Evolutionary conservation across 2,113 vertebrate genomes (phyloP), one percentile per base, ranked within the genome.

Genomic region (Neopipo cinnamomea): DNA sequence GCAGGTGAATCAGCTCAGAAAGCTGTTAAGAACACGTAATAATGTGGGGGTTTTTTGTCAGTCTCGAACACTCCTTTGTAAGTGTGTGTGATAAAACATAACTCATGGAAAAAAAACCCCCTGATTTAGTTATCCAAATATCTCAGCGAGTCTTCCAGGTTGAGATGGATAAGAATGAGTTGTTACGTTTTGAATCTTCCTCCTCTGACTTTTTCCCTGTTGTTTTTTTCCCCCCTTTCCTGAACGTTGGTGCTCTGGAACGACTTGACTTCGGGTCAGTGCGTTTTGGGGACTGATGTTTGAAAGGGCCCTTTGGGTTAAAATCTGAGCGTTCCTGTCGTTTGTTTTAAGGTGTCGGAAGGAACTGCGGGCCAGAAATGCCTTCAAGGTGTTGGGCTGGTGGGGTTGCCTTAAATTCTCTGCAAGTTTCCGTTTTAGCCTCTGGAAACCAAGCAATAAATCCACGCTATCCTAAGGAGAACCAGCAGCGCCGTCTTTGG

Each of bases 361-460:
- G 14, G 22, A 52, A 76, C 55, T n/a, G 22, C 41, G 82, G 72
- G 52, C 62, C 12, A 3, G 59, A 24, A 89, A 58, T 46, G 20
- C 91, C 62, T 42, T 79, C n/a, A 7, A n/a, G 62, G 49, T 75
- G 52, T 61, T 58, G 61, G 4, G 67, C 70, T 67, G 46, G n/a
- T 88, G 41, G 28, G 62, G 46, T 73, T 96, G 95, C 96, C 96
- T 97, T 97, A 96, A 97, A 94, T 61, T 42, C 76, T 87, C 24
- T 41, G 1, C 0, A 66, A 68, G 10, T 67, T 77, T 59, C n/a
- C 67, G 14, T 87, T 49, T 87, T 15, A 24, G 65, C 87, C 76
- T 94, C 90, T 81, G 39, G 56, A 25, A 93, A 49, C 41, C 76
- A 96, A 96, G 96, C 96, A 96, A 95, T 97, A 96, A 96, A 78